phyloP scores from a whole-genome alignment of 2,888 invertebrate species.

The Agrotis puta region DNA sequence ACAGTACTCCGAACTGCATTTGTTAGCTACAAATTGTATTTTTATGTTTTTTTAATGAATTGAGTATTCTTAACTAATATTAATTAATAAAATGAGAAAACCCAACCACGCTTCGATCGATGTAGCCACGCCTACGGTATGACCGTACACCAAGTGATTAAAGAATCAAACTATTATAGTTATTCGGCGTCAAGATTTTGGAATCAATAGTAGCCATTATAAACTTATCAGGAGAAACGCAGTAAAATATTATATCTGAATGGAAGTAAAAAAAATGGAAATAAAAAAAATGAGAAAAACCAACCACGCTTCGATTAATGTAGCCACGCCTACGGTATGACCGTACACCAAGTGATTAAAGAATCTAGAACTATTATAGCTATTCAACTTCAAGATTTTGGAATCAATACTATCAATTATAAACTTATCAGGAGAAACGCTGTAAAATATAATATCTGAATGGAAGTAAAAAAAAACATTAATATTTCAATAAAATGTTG shows the following conservation, averaged over 20 bases:
- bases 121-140: no score
- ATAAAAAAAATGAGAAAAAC: background rate
- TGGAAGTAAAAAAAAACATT: no score
- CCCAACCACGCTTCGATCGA: background rate
- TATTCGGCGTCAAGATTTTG: background rate
- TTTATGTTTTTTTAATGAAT: conserved; percentile 2
- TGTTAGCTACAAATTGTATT: conserved; percentile 21
- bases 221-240: background rate
- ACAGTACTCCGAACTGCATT: conserved; percentile 50
- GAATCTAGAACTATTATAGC: background rate
- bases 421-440: background rate
- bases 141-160: background rate
- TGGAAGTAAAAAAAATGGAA: no score
- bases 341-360: background rate
- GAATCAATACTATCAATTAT: background rate
- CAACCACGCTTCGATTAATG: no score
- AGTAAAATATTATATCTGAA: no score
- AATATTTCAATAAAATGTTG: no score
- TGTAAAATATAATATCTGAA: no score
- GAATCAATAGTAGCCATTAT: background rate
- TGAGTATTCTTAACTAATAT: background rate
- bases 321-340: no score
- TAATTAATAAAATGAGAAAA: background rate
- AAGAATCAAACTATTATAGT: background rate
- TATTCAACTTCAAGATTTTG: background rate